Evolutionary conservation across 2,888 invertebrate species (phyloP), one percentile per base, ranked within the genome.

Genomic region (Masnerella sp.): DNA sequence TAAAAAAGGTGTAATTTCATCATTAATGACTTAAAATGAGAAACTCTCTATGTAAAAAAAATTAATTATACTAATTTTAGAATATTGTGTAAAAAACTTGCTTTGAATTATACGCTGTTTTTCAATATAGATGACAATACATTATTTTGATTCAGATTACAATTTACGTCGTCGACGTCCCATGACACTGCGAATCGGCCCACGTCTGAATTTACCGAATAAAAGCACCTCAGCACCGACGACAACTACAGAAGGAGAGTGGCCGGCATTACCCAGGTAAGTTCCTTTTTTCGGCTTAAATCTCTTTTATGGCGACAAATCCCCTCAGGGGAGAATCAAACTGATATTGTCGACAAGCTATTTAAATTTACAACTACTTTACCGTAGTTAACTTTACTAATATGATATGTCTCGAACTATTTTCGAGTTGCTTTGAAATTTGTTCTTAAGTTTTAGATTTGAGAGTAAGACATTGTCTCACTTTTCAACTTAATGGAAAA

Each of bases 141-240:
- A 12, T 42, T 49, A 15, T 25, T 61, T 68, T 67, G 15, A 85
- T 84, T 11, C 79, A 89, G 90, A 90, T 80, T 89, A 88, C 78
- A 86, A 88, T 28, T 77, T 88, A 34, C 87, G 89, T 43, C 84
- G 89, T 43, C 84, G 90, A 52, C 87, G 89, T 45, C 89, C 89
- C 45, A 89, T 89, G 80, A 89, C 89, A 20, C 77, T 90, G 74
- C 85, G 87, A 52, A 90, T 90, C 70, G 89, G 89, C 79, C 90
- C 89, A 4, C 85, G 89, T 36, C 80, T 89, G 75, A 89, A 88
- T 78, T 83, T 89, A 34, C 89, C 89, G 1, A 88, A 87, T 74
- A 84, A 89, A 77, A 89, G 90, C 84, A 87, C 89, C 69, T 86
- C 89, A 61, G 86, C 88, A 1, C 88, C 88, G 5, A 87, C 85